Evolutionary conservation across 2,888 invertebrate genomes (phyloP).

Genomic region (Caenorhabditis doughertyi): DNA sequence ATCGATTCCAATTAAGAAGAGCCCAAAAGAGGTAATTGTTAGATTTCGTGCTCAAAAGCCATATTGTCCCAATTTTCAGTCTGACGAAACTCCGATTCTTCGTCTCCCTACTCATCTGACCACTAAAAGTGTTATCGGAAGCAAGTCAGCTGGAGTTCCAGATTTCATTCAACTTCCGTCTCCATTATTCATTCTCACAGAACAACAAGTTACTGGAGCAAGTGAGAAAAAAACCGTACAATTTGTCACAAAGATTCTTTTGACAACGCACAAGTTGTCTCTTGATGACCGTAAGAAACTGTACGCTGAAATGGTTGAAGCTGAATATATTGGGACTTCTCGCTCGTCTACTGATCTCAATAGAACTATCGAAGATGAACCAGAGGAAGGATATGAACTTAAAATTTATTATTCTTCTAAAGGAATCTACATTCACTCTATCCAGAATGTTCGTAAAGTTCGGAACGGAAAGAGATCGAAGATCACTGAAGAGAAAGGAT

Average conservation of each 20-base stretch:
- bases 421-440: constrained; percentile 55
- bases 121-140: constrained; percentile 19
- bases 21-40: constrained; percentile 4
- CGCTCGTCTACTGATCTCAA: constrained; percentile 46
- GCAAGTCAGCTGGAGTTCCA: neutral
- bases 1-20: constrained; percentile 6
- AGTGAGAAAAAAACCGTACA: constrained; percentile 55
- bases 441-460: constrained; percentile 52
- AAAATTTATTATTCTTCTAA: constrained; percentile 56
- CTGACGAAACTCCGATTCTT: neutral
- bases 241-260: constrained; percentile 52
- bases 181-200: constrained; percentile 54
- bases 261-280: constrained; percentile 48
- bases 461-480: constrained; percentile 30
- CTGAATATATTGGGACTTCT: constrained; percentile 53
- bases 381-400: constrained; percentile 44
- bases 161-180: constrained; percentile 47
- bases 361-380: constrained; percentile 20
- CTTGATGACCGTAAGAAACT: constrained; percentile 42
- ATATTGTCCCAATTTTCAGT: constrained; percentile 4
- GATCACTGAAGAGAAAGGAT: constrained; percentile 48
- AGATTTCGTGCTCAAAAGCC: neutral
- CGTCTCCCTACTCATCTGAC: constrained; percentile 40
- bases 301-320: constrained; percentile 55
- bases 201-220: constrained; percentile 57